Evolutionary conservation across 2,797 vertebrate genomes (phyloP), one percentile per base, ranked within the genome.

Genomic region (Melanotaenia parkinsoni): DNA sequence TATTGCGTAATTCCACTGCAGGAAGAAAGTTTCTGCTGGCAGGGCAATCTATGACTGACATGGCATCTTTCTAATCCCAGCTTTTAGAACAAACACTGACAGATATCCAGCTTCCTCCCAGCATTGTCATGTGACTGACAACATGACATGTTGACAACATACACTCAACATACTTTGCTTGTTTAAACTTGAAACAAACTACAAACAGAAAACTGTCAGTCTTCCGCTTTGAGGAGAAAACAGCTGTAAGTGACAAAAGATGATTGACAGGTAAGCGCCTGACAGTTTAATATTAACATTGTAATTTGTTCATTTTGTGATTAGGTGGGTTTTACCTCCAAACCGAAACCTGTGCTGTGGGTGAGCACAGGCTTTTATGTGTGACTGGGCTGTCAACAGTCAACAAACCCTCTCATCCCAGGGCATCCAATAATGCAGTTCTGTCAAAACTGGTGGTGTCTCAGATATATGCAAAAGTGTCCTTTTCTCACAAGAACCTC

Each of bases 261-360:
- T 47, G 40, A 64, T 37, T 64, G 47, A 72, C 51, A 43, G 5
- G 24, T 1, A 14, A 32, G 35, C 54, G 37, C 38, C 40, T 14
- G 53, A 22, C n/a, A 47, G 32, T 33, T 50, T 63, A 47, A 47
- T 16, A 35, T 22, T 16, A 16, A 61, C 38, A 24, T 53, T 53
- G n/a, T 37, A 30, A 35, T 64, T 58, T 72, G 40, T 28, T 63
- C 22, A 24, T 16, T 30, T 50, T 58, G 24, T 51, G 53, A 54
- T 26, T 22, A 47, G n/a, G 45, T 63, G 30, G 45, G 18, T 16
- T 11, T 66, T 12, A 66, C 63, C 22, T 40, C 35, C 58, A 40
- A 43, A 35, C 18, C 35, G 56, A 16, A 26, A 69, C 22, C 6
- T 28, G 67, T 28, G 11, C 57, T 70, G 32, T 43, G 18, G 47